Evolutionary conservation across 2,888 invertebrate genomes (phyloP), one percentile per base, ranked within the genome.

Genomic region (Pseudococcus jackbeardsleyi): DNA sequence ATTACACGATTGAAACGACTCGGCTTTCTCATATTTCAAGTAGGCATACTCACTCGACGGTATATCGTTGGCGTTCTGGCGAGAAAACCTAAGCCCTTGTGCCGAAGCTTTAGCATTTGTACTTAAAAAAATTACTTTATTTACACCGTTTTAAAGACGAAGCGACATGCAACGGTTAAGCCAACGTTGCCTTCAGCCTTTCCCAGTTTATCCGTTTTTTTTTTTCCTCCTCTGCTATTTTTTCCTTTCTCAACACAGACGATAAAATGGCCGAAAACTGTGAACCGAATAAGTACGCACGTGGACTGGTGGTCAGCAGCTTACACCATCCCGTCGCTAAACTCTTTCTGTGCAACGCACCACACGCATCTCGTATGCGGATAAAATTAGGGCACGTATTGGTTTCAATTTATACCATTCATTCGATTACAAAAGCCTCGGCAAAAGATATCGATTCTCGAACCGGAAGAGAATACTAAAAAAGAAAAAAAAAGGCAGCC

Each of bases 381-480:
- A 3, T 6, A 59, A 72, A 72, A 72, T 72, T 72, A 72, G 68
- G 68, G 68, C 68, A 72, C 68, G 68, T 72, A 72, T 72, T 26
- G 68, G 33, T 26, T 72, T 72, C 68, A 72, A 26, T 72, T 72
- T 72, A 72, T 72, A 72, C 26, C 68, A 72, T 72, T 72, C 33
- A 72, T 33, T 72, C 68, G 68, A 72, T 33, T 72, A 72, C 26
- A 72, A 72, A 72, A 72, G 68, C 68, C 68, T 33, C 26, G 1
- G 68, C 68, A 72, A 72, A 72, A 72, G 68, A 72, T 26, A 72
- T 72, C 68, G 68, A 72, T 72, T 72, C 26, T 33, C 2, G 15
- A 33, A n/a, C 68, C 26, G 68, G 68, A 72, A 72, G 33, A 22
- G 68, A 72, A 72, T 72, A 72, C 68, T 72, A 72, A 72, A 72